Conservation (phyloP, 2,113 vertebrate species). For the Microtus richardsoni region DNA sequence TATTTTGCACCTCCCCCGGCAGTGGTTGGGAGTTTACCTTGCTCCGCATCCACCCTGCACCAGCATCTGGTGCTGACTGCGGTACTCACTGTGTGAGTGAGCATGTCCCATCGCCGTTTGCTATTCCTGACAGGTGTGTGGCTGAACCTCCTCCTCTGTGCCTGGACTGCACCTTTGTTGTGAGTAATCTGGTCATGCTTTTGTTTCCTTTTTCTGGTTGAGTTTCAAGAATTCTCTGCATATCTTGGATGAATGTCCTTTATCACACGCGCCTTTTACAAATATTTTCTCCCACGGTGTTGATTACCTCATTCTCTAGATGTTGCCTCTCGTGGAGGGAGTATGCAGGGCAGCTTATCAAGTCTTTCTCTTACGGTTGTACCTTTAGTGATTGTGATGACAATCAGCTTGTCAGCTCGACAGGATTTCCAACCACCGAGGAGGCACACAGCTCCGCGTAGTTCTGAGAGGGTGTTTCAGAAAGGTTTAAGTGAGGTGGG, state of each 20-base stretch:
- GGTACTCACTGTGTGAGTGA: neutral
- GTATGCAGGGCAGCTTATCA: neutral
- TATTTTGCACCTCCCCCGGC: no score
- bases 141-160: neutral
- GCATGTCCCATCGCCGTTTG: neutral
- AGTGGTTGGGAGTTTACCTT: neutral
- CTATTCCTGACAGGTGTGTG: neutral
- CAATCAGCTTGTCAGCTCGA: neutral
- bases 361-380: neutral
- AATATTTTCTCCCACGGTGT: neutral
- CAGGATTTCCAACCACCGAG: neutral
- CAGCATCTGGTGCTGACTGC: neutral
- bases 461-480: neutral
- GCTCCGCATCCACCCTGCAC: neutral
- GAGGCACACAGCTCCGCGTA: neutral
- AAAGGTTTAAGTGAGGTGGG: neutral
- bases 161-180: neutral
- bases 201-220: neutral
- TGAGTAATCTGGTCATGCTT: neutral
- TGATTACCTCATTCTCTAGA: neutral
- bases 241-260: neutral
- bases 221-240: neutral
- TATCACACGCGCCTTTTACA: neutral
- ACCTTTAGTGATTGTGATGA: neutral
- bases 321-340: neutral